These are phyloP conservation scores for Standfussiana lucernea DNA, from an alignment of 2,888 invertebrate species.

Conservation along the genomic window DNA sequence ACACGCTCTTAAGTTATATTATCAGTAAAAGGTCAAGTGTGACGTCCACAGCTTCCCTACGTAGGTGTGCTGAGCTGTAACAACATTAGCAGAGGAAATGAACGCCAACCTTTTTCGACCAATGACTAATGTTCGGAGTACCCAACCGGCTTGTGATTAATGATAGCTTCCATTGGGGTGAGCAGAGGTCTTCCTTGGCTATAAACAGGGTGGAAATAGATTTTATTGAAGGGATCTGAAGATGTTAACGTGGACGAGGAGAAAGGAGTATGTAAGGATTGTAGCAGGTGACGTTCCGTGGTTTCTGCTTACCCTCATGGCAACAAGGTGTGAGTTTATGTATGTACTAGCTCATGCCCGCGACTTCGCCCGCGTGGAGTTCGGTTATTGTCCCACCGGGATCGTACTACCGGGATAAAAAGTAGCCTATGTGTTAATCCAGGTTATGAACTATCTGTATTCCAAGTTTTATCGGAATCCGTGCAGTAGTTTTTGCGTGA, in stretches of 20 bases:
- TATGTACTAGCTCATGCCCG: no score
- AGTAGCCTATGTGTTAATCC: no score
- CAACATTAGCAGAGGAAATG: neutral
- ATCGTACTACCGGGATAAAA: no score
- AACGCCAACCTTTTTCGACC: neutral
- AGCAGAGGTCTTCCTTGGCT: neutral
- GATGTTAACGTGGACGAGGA: neutral
- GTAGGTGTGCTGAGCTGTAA: neutral
- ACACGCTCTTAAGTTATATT: no score
- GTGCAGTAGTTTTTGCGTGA: no score
- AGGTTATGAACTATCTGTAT: no score
- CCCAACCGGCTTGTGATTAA: conserved; percentile 1
- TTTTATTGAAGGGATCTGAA: neutral
- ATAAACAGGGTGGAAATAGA: no score
- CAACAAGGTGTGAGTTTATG: neutral
- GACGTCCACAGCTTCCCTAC: no score
- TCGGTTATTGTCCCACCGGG: no score
- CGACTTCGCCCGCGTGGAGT: no score
- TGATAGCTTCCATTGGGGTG: neutral
- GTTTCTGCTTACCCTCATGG: neutral
- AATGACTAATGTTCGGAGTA: conserved; percentile 1
- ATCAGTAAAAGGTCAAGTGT: no score
- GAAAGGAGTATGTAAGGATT: neutral
- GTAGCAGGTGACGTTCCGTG: neutral
- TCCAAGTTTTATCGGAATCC: no score